phyloP scores from a whole-genome alignment of 2,113 vertebrate species.

The Sakesphorus luctuosus region DNA sequence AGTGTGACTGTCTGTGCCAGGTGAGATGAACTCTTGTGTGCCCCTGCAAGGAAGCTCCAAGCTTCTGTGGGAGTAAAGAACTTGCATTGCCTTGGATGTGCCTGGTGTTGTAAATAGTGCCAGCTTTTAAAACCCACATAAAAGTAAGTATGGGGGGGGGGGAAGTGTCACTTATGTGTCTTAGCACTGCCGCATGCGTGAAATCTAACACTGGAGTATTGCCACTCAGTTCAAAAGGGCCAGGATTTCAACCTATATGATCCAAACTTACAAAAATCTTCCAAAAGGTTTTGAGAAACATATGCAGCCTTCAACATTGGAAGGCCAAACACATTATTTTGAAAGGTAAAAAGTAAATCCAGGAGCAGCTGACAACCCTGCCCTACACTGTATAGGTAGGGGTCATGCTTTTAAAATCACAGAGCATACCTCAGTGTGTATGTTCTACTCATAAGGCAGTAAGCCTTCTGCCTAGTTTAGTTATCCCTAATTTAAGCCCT shows the following conservation, averaged over 20 bases:
- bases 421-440: not conserved
- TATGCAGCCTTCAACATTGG: not conserved
- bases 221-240: not conserved
- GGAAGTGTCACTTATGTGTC: not conserved
- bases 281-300: not conserved
- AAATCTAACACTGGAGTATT: not conserved
- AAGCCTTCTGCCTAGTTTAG: not conserved
- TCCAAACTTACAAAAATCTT: not conserved
- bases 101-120: not conserved
- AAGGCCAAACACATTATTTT: not conserved
- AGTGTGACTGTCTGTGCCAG: not conserved
- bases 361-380: not conserved
- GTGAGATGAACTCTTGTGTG: not conserved
- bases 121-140: not conserved
- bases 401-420: not conserved
- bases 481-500: constrained; percentile 1
- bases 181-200: not conserved
- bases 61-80: not conserved
- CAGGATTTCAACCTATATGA: not conserved
- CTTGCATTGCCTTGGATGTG: accelerated
- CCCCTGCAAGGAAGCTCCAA: not conserved
- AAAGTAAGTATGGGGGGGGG: not conserved
- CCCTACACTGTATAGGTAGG: not conserved
- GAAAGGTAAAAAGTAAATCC: constrained; percentile 24
- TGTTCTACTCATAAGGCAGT: not conserved